Evolutionary conservation across 1,140 invertebrate species (phyloP).

Genomic region (Zophobas atratus): DNA sequence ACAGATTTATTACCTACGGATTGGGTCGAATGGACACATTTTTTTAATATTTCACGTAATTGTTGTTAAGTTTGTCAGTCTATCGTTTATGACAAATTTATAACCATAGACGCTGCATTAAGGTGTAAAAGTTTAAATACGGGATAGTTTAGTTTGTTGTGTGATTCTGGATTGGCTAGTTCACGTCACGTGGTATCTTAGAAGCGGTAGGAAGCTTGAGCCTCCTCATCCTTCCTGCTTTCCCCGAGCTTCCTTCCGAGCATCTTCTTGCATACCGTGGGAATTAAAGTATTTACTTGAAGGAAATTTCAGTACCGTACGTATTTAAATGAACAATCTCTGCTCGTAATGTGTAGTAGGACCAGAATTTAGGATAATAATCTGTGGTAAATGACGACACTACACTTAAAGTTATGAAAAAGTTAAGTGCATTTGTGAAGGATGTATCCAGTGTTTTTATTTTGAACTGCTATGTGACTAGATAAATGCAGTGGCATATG

Average conservation of each 20-base stretch:
- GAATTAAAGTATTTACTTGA: slow-evolving; percentile 3
- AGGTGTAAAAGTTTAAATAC: no score
- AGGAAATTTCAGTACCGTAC: not conserved
- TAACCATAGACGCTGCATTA: no score
- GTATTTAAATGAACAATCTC: not conserved
- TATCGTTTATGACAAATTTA: not conserved
- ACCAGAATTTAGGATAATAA: no score
- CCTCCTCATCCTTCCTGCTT: slow-evolving; percentile 26
- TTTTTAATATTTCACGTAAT: no score
- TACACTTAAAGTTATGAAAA: no score
- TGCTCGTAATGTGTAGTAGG: no score
- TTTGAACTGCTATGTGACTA: no score
- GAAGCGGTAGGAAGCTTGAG: slow-evolving; percentile 21
- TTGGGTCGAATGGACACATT: no score
- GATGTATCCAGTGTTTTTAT: no score
- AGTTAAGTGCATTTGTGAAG: no score
- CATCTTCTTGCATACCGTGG: slow-evolving; percentile 26
- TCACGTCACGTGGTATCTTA: slow-evolving; percentile 15
- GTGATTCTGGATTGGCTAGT: slow-evolving; percentile 11
- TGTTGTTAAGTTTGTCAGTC: not conserved
- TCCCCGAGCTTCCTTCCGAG: slow-evolving; percentile 15
- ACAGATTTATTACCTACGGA: slow-evolving; percentile 1
- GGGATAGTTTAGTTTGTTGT: not conserved
- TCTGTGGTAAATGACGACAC: no score
- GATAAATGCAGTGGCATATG: no score